Conservation (phyloP, 2,113 vertebrate genomes). For the Thunnus thynnus region DNA sequence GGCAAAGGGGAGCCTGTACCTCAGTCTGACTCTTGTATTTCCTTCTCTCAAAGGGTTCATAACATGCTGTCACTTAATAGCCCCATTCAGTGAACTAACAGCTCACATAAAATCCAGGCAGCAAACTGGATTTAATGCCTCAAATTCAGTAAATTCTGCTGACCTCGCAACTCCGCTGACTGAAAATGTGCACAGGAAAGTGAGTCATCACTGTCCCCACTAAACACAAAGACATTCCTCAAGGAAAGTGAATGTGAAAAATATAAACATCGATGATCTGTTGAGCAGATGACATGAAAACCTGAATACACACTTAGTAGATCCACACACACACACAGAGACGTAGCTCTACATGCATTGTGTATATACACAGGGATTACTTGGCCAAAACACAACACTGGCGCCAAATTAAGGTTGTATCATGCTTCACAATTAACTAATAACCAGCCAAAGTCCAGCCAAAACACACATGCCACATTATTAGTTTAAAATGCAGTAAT, state of each 20-base stretch:
- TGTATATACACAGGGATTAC: not conserved
- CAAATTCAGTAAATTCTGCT: slow-evolving; percentile 34
- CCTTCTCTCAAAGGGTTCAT: slow-evolving; percentile 19
- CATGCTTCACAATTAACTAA: not conserved
- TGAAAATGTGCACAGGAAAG: not conserved
- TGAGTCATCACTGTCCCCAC: slow-evolving; percentile 46
- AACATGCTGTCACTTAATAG: slow-evolving; percentile 31
- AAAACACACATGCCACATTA: slow-evolving; percentile 12
- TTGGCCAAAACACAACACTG: not conserved
- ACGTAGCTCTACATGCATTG: not conserved
- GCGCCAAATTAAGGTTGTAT: not conserved
- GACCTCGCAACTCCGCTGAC: slow-evolving; percentile 24
- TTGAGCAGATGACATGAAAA: slow-evolving; percentile 60
- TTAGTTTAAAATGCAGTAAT: slow-evolving; percentile 8
- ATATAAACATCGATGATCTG: slow-evolving; percentile 53
- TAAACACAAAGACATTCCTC: slow-evolving; percentile 25
- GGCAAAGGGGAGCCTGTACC: slow-evolving; percentile 26
- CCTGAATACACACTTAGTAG: not conserved
- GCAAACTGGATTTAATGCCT: slow-evolving; percentile 22
- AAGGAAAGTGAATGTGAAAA: slow-evolving; percentile 30
- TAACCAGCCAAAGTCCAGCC: not conserved
- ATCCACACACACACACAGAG: not conserved
- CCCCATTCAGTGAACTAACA: slow-evolving; percentile 26
- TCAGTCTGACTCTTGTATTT: not conserved
- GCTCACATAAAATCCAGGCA: slow-evolving; percentile 31